Conservation (phyloP, 2,797 vertebrate species). For the Heterohyrax brucei region DNA sequence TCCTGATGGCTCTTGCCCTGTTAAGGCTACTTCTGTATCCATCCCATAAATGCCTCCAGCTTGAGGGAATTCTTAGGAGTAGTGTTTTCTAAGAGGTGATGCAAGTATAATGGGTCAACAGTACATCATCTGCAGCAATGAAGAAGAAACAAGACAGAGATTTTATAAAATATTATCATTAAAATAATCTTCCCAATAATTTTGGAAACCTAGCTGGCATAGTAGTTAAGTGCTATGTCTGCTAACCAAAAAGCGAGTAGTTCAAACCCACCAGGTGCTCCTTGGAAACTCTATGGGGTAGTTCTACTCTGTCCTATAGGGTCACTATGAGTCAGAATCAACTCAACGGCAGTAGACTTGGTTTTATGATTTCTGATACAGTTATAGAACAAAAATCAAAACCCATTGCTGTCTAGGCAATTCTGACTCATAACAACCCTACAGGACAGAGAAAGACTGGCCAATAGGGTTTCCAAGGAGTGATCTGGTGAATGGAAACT, state of each 20-base stretch:
- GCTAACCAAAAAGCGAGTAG: no score
- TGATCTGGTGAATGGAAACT: no score
- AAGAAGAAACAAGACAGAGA: neutral
- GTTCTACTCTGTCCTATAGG: no score
- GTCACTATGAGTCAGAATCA: no score
- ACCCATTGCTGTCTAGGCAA: no score
- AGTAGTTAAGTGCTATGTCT: no score
- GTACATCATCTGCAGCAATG: neutral
- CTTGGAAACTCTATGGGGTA: no score
- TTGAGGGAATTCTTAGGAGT: neutral
- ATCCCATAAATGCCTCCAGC: neutral
- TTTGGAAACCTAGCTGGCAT: no score
- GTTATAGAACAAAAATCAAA: neutral
- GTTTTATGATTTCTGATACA: slow-evolving; percentile 29
- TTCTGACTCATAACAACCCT: no score
- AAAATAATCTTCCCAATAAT: neutral
- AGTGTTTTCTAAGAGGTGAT: neutral
- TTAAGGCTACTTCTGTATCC: neutral
- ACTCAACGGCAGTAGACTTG: neutral
- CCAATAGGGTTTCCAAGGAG: no score
- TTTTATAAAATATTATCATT: neutral
- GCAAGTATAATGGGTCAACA: neutral
- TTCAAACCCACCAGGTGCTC: no score
- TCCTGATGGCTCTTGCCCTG: neutral
- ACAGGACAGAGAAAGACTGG: no score